phyloP scores from a whole-genome alignment of 2,113 vertebrate species.

The Carettochelys insculpta region DNA sequence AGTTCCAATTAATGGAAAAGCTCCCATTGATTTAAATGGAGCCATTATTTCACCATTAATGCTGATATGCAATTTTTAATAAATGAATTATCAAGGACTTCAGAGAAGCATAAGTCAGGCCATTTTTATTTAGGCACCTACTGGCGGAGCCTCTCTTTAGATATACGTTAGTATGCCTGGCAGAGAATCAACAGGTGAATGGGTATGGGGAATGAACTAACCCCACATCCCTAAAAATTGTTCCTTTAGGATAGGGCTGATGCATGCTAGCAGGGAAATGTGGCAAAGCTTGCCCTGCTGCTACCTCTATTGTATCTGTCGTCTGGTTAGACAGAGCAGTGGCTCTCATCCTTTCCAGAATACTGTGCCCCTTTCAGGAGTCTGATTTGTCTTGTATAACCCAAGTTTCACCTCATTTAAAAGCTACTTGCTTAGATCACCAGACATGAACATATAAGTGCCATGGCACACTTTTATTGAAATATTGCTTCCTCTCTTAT shows the following conservation, averaged over 20 bases:
- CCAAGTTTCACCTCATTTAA: too few relatives aligned
- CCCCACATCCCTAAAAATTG: not conserved
- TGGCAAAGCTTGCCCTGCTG: not conserved
- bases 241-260: not conserved
- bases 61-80: not conserved
- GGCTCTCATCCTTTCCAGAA: too few relatives aligned
- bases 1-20: not conserved
- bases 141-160: not conserved
- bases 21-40: not conserved
- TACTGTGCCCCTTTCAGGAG: too few relatives aligned
- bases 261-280: not conserved
- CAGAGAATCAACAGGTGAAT: slow-evolving; percentile 16
- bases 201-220: not conserved
- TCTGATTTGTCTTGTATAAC: too few relatives aligned
- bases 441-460: too few relatives aligned
- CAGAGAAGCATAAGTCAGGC: not conserved
- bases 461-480: too few relatives aligned
- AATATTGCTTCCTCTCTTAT: too few relatives aligned
- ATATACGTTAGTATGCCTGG: slow-evolving; percentile 25
- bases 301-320: not conserved
- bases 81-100: not conserved
- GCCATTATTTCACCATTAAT: not conserved
- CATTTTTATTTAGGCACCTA: not conserved
- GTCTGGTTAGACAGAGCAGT: not conserved
- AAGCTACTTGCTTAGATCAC: too few relatives aligned